Evolutionary conservation across 2,113 vertebrate species (phyloP).

Genomic region (Pelobates fuscus): DNA sequence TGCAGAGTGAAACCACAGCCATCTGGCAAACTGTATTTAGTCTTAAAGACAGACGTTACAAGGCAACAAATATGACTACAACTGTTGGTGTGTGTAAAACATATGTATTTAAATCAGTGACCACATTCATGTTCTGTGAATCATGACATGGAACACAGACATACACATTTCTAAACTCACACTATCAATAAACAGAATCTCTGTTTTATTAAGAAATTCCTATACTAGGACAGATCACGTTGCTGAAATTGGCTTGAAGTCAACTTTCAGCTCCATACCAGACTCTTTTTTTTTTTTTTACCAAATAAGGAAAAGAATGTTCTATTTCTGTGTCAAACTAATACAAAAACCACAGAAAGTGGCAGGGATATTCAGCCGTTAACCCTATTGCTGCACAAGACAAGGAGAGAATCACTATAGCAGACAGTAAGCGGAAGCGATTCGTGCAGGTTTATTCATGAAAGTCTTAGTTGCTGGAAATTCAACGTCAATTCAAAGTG

Average conservation of each 20-base stretch:
- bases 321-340: conserved; percentile 29
- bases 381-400: background rate
- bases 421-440: too few relatives aligned
- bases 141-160: background rate
- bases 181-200: background rate
- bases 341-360: conserved; percentile 10
- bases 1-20: too few relatives aligned
- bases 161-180: background rate
- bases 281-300: conserved; percentile 3
- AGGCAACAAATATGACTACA: too few relatives aligned
- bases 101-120: too few relatives aligned
- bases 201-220: conserved; percentile 27
- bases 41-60: too few relatives aligned
- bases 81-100: too few relatives aligned
- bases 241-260: conserved; percentile 21
- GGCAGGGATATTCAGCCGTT: background rate
- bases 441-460: too few relatives aligned
- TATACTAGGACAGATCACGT: conserved; percentile 12
- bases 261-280: conserved; percentile 16
- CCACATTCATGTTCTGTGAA: background rate
- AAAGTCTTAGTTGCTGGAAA: too few relatives aligned
- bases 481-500: too few relatives aligned
- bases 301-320: conserved; percentile 45
- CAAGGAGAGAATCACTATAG: too few relatives aligned
- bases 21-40: too few relatives aligned